A percentile compares a stretch with the other conserved stretches of the same genome.
These are phyloP conservation scores for Alaudala cheleensis DNA, from an alignment of 2,113 vertebrate species.

Conservation along the genomic window DNA sequence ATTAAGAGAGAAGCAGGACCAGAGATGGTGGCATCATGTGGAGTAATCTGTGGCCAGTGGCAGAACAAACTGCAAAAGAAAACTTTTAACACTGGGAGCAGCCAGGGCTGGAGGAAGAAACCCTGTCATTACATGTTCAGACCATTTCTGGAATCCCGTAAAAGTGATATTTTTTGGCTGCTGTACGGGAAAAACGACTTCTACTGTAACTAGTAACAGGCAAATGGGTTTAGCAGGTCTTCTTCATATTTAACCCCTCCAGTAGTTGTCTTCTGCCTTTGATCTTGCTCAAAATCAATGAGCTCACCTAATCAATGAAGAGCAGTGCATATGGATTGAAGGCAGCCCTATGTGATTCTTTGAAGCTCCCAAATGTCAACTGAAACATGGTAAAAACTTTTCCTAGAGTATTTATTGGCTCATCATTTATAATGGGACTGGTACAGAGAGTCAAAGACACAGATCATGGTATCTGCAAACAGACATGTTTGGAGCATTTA, in stretches of 20 bases:
- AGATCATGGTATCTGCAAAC: slow-evolving; percentile 35
- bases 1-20: no score
- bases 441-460: slow-evolving; percentile 14
- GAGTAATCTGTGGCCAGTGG: neutral
- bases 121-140: neutral
- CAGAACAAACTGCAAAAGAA: neutral
- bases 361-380: slow-evolving; percentile 59
- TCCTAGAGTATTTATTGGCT: slow-evolving; percentile 61
- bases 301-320: slow-evolving; percentile 57
- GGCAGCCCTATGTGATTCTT: slow-evolving; percentile 39
- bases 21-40: no score
- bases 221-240: slow-evolving; percentile 1
- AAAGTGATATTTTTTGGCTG: neutral
- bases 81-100: neutral
- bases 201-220: neutral
- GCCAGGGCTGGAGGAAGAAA: neutral
- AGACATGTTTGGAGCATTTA: neutral
- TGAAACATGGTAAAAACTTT: slow-evolving; percentile 48
- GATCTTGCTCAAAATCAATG: slow-evolving; percentile 37
- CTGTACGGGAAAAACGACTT: neutral
- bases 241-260: slow-evolving; percentile 24
- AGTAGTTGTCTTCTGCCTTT: slow-evolving; percentile 24
- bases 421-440: neutral
- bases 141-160: neutral
- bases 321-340: slow-evolving; percentile 42